Percentiles rank a stretch among this genome's conserved stretches.
Evolutionary conservation across 2,113 vertebrate genomes (phyloP).

Genomic region (Eleginops maclovinus): DNA sequence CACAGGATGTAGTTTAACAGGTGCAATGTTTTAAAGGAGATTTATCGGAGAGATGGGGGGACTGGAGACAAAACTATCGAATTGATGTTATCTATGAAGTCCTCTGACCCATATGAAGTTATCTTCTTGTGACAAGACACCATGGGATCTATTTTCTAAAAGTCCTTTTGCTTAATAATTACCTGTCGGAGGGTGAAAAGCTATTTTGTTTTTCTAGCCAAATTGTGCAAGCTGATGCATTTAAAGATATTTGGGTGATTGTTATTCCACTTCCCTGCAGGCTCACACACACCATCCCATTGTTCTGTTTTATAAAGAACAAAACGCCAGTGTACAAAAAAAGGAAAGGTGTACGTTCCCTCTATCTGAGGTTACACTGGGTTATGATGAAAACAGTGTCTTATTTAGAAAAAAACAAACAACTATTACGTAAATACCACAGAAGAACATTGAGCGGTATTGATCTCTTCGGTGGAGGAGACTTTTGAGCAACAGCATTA

Average conservation of each 20-base stretch:
- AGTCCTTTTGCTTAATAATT: conserved; percentile 9
- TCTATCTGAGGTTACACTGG: background rate
- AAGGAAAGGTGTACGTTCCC: conserved; percentile 17
- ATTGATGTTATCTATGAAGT: conserved; percentile 44
- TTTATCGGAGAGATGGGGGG: too few species aligned
- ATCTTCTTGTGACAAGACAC: conserved; percentile 8
- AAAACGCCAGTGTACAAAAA: background rate
- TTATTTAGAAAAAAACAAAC: conserved; percentile 20
- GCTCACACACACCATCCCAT: conserved; percentile 41
- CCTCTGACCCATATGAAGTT: conserved; percentile 4
- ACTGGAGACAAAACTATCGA: background rate
- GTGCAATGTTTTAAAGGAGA: too few species aligned
- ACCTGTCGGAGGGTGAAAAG: background rate
- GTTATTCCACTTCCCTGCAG: conserved; percentile 12
- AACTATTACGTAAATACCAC: conserved; percentile 14
- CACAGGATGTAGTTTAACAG: too few species aligned
- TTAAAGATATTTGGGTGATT: conserved; percentile 19
- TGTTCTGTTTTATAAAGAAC: conserved; percentile 36
- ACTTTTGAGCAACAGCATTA: conserved; percentile 49
- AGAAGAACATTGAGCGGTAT: conserved; percentile 17
- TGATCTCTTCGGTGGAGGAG: conserved; percentile 25
- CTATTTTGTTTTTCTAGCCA: conserved; percentile 24
- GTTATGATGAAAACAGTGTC: conserved; percentile 15
- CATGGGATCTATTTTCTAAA: conserved; percentile 22
- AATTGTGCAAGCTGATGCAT: conserved; percentile 21